Conservation (phyloP, 2,888 invertebrate genomes). For the Erynnis tages region DNA sequence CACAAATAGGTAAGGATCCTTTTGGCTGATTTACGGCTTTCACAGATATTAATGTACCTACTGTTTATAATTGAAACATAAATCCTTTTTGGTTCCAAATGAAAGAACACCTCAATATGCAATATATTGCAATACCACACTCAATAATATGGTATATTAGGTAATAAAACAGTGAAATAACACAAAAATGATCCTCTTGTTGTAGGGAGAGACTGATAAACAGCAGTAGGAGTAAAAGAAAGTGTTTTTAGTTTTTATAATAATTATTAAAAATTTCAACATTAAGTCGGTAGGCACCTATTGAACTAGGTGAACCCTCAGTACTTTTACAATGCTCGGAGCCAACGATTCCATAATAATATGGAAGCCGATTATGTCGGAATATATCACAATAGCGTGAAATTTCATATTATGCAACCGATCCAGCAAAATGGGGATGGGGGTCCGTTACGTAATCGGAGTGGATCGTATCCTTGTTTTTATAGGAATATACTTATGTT, state of each 20-base stretch:
- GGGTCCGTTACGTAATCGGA: slow-evolving; percentile 11
- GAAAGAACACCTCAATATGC: too few species aligned
- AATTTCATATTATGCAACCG: slow-evolving; percentile 26
- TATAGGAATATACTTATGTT: slow-evolving; percentile 2
- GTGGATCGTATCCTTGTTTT: slow-evolving; percentile 9
- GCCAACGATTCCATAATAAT: slow-evolving; percentile 17
- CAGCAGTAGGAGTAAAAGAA: too few species aligned
- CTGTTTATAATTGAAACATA: too few species aligned
- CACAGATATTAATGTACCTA: background rate
- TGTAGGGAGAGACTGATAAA: too few species aligned
- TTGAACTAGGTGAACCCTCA: background rate
- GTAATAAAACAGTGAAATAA: too few species aligned
- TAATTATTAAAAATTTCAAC: too few species aligned
- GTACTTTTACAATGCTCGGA: slow-evolving; percentile 6
- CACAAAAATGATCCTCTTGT: too few species aligned
- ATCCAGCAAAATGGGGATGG: slow-evolving; percentile 24
- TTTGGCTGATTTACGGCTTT: background rate
- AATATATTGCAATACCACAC: too few species aligned
- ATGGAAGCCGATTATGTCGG: slow-evolving; percentile 22
- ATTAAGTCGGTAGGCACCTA: background rate
- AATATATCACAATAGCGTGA: slow-evolving; percentile 26
- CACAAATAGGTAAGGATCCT: background rate
- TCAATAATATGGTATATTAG: too few species aligned
- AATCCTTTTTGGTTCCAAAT: too few species aligned
- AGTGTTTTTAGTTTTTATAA: too few species aligned